Percentiles rank a stretch among this genome's conserved stretches.
phyloP scores from a whole-genome alignment of 2,113 vertebrate genomes.

The Hiodon alosoides region DNA sequence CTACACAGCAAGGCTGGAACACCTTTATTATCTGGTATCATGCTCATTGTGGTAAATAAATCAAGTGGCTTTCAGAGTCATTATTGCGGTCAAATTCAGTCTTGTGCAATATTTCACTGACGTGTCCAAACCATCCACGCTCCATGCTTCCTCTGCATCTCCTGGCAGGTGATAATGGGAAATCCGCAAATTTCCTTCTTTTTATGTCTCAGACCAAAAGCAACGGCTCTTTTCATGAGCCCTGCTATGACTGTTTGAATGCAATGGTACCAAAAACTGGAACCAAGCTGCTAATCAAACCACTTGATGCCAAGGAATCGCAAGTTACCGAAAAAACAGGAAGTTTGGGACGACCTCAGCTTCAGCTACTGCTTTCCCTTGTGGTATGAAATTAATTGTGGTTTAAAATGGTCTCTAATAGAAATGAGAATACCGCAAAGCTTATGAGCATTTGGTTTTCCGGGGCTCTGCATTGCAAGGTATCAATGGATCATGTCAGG shows the following conservation, averaged over 20 bases:
- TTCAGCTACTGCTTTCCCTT: not conserved
- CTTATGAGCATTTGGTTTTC: not conserved
- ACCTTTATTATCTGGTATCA: not conserved
- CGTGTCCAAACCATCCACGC: too few species aligned
- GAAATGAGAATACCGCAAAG: not conserved
- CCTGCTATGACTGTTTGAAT: not conserved
- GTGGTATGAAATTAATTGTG: not conserved
- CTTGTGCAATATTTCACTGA: too few species aligned
- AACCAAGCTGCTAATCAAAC: not conserved
- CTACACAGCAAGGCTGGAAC: not conserved
- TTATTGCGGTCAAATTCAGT: too few species aligned
- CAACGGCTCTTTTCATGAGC: not conserved
- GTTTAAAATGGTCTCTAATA: not conserved
- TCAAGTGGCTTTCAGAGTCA: too few species aligned
- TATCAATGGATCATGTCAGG: not conserved
- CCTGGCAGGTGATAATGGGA: not conserved
- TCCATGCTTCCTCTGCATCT: not conserved
- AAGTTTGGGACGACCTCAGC: constrained; percentile 6
- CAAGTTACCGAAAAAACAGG: constrained; percentile 5
- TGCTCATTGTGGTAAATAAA: not conserved
- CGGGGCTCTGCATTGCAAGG: not conserved
- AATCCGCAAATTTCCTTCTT: too few species aligned
- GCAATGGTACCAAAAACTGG: not conserved
- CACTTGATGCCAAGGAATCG: not conserved
- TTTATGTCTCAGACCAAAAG: not conserved